These are phyloP conservation scores for Paradoxurus hermaphroditus DNA, from an alignment of 2,113 vertebrate species.

Conservation along the genomic window DNA sequence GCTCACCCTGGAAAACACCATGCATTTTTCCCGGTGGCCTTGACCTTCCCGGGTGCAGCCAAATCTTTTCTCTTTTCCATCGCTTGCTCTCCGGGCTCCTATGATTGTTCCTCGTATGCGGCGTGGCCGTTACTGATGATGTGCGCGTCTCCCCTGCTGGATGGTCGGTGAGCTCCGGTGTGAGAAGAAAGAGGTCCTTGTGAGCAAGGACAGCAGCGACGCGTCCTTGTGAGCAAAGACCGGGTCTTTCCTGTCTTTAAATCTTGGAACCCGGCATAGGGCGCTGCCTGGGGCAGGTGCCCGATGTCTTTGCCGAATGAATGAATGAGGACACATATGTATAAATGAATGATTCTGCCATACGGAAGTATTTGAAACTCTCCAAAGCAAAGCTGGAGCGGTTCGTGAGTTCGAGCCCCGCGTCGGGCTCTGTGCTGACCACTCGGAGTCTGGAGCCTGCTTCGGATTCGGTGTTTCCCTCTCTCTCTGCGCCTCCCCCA, in stretches of 20 bases:
- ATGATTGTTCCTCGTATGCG: accelerated
- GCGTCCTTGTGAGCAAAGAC: background rate
- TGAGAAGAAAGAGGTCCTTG: background rate
- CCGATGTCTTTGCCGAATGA: background rate
- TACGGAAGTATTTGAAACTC: too few relatives aligned
- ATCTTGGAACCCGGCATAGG: background rate
- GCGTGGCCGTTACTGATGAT: background rate
- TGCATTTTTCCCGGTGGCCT: background rate
- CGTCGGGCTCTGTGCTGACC: too few relatives aligned
- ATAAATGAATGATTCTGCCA: background rate
- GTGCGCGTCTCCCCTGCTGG: background rate
- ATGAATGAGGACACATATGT: background rate
- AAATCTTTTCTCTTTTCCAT: background rate
- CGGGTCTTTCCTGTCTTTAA: background rate
- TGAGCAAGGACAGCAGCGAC: background rate
- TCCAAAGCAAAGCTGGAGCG: too few relatives aligned
- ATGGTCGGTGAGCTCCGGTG: background rate
- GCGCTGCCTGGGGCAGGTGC: background rate
- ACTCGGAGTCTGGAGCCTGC: too few relatives aligned
- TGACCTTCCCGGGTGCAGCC: background rate
- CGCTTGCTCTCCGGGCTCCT: background rate
- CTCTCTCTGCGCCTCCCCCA: too few relatives aligned
- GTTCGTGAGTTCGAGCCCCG: too few relatives aligned
- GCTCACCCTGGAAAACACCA: background rate
- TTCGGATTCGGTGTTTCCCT: too few relatives aligned